These are phyloP conservation scores for Drosophila acutilabella DNA, from an alignment of 2,888 invertebrate species.

Conservation along the genomic window DNA sequence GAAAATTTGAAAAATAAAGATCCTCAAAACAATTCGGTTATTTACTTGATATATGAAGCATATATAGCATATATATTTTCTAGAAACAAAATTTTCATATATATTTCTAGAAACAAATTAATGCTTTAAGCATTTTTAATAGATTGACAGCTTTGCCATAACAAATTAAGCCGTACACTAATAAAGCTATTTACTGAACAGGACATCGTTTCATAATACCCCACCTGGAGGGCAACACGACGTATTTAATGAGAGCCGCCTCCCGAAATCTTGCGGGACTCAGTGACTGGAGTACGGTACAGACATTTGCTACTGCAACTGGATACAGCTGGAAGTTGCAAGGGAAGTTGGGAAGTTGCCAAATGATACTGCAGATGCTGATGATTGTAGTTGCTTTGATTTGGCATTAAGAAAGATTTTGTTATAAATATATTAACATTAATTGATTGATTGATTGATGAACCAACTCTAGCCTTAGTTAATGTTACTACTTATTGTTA, in stretches of 20 bases:
- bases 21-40: too few relatives aligned
- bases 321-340: conserved; percentile 55
- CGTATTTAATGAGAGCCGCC: conserved; percentile 86
- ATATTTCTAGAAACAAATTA: too few relatives aligned
- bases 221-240: conserved; percentile 85
- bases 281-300: conserved; percentile 84
- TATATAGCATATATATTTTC: too few relatives aligned
- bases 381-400: conserved; percentile 37
- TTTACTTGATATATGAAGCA: too few relatives aligned
- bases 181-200: conserved; percentile 46
- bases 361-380: conserved; percentile 13
- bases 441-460: conserved; percentile 1
- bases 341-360: neutral
- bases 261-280: conserved; percentile 86
- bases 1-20: too few relatives aligned
- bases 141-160: too few relatives aligned
- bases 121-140: too few relatives aligned
- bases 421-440: neutral
- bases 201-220: conserved; percentile 86
- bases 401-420: conserved; percentile 46
- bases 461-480: conserved; percentile 41
- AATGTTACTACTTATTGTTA: conserved; percentile 50
- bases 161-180: too few relatives aligned
- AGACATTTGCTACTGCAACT: conserved; percentile 80
- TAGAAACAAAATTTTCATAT: too few relatives aligned